Base-by-base conservation (phyloP, 2,888 invertebrate species). In the Mesopsocus fuscifrons region DNA sequence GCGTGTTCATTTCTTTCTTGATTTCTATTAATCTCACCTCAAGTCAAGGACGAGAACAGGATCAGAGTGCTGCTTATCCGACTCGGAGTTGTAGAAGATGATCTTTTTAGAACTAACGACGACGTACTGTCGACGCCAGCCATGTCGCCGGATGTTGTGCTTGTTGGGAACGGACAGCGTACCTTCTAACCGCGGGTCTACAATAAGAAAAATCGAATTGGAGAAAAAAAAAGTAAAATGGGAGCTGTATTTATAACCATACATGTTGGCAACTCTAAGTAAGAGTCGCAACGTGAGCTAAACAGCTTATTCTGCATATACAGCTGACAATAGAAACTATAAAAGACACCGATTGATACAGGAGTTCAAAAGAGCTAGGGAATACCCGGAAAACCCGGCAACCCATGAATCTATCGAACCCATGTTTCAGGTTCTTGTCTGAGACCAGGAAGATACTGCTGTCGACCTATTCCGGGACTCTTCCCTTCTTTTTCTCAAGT, bases 121-220 rank as follows among this genome's bases (percentile, higher is more conserved):
- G 34, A 95, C 92, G 60, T 87, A 95, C 61, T 94, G 92, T 57
- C 87, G 87, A 64, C 83, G 85, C 95, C 95, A 97, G 41, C 94
- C 94, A 61, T 92, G 91, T 47, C 89, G 72, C 50, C 85, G 76
- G 51, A 92, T 89, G 61, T 95, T 95, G 62, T 91, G 89, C 57
- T 89, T 91, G 59, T 83, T 87, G 43, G 95, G 95, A 54, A 94
- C 78, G 42, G 88, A 85, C 46, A 97, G 72, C 91, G 92, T 95
- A 45, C 95, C 95, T 62, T 95, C 95, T 53, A 95, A 75, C 47
- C 72, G 57, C 32, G 56, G 54, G 42, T 60, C 60, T 55, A 52
- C 31, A 49, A 47, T 15, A 42, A 46, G n/a, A 34, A n/a, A 40
- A 18, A 30, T 11, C 30, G 30, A 9, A 9, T n/a, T n/a, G 9